Base-by-base conservation (phyloP, 2,797 vertebrate genomes). In the Limnodromus scolopaceus region DNA sequence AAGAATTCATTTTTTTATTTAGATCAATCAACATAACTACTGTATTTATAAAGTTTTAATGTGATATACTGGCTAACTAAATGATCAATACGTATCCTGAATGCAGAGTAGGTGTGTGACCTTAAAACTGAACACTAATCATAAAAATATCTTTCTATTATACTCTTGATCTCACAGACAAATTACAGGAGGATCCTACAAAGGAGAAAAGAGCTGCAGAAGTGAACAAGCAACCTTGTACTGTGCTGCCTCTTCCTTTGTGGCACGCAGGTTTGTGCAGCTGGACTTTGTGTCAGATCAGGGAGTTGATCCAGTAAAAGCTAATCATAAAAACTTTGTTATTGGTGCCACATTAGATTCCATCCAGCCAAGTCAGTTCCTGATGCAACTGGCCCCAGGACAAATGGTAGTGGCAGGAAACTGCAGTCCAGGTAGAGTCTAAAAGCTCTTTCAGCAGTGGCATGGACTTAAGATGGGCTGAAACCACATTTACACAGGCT, bases 161-260 rank as follows among this genome's bases (percentile, higher is more conserved):
- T 28, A 61, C 13, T 57, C 4, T 0, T 68, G 34, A 18, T 84
- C 22, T 41, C 43, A 72, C 0, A 54, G 28, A 53, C 3, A 69
- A 85, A 86, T 32, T 28, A 69, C n/a, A 70, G 28, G 5, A 85
- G 11, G 12, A 57, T 65, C 10, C 23, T 72, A 61, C 9, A 61
- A 77, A 83, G 38, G 16, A 85, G 11, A 76, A 79, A 89, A 63
- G 34, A 58, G 34, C 10, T 43, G 24, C 23, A 5, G 14, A 45
- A 82, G 34, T 9, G 11, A n/a, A 57, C 85, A 80, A 63, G 60
- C 12, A 80, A 23, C 23, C 13, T 68, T 64, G n/a, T 17, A 66
- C 6, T 3, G 11, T 5, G 25, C 16, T 77, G 27, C 43, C 22
- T 36, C 14, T 75, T 68, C 43, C 43, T 75, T 82, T 39, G 57